Evolutionary conservation across 2,888 invertebrate genomes (phyloP).

Genomic region (Synanthedon andrenaeformis): DNA sequence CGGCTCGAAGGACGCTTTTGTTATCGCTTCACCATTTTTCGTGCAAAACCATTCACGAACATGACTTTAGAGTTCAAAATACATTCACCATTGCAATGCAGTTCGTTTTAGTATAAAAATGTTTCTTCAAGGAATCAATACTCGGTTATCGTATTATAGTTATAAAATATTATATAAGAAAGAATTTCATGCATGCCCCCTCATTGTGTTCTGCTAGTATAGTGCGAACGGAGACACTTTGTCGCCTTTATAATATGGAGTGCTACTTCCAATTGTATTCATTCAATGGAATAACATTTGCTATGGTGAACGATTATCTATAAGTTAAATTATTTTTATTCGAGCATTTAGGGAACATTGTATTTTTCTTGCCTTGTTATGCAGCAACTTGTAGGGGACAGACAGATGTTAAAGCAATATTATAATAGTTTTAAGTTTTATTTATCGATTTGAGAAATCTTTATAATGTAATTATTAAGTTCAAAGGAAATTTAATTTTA

Average conservation of each 20-base stretch:
- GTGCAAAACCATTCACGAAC: not conserved
- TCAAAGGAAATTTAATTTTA: too few relatives aligned
- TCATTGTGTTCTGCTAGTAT: constrained; percentile 19
- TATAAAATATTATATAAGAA: constrained; percentile 35
- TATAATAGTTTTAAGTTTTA: too few relatives aligned
- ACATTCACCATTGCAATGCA: not conserved
- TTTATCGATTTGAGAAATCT: too few relatives aligned
- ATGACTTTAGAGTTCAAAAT: not conserved
- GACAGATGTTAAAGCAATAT: not conserved
- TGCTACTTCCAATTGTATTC: constrained; percentile 39
- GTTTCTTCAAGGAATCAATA: constrained; percentile 16
- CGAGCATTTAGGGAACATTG: constrained; percentile 21
- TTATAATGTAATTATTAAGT: too few relatives aligned
- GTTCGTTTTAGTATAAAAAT: not conserved
- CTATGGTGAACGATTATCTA: constrained; percentile 46
- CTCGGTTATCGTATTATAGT: constrained; percentile 47
- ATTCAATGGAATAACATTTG: constrained; percentile 40
- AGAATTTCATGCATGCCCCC: constrained; percentile 59
- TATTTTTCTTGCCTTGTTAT: not conserved
- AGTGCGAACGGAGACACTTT: constrained; percentile 36
- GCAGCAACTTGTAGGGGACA: not conserved
- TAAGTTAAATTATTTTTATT: constrained; percentile 21
- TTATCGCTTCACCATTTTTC: constrained; percentile 3
- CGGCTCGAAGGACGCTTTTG: constrained; percentile 29
- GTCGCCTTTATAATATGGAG: constrained; percentile 29